Percentiles rank a stretch among this genome's conserved stretches.
phyloP scores from a whole-genome alignment of 2,113 vertebrate species.

The Plecotus auritus region DNA sequence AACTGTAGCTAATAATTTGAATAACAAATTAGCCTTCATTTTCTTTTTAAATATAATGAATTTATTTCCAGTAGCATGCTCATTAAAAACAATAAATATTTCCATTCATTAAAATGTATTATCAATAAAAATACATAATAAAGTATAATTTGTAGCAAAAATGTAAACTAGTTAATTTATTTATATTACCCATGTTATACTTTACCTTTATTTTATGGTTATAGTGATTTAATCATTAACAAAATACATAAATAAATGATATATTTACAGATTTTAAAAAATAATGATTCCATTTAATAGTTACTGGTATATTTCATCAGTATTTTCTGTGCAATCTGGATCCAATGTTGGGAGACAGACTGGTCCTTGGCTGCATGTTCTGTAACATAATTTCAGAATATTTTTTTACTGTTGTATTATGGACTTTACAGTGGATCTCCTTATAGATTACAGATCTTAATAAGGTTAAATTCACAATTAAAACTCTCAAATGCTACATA shows the following conservation, averaged over 20 bases:
- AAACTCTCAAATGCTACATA: not conserved
- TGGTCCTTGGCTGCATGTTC: slow-evolving; percentile 56
- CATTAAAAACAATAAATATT: slow-evolving; percentile 69
- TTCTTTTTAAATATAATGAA: slow-evolving; percentile 63
- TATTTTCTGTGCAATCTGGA: slow-evolving; percentile 74
- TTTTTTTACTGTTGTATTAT: not conserved
- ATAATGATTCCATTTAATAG: slow-evolving; percentile 36
- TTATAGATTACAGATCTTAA: not conserved
- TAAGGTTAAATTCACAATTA: not conserved
- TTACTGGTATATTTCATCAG: slow-evolving; percentile 60
- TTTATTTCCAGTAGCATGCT: slow-evolving; percentile 67
- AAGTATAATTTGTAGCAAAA: slow-evolving; percentile 65
- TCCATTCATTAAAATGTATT: slow-evolving; percentile 73
- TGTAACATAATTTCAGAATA: slow-evolving; percentile 69
- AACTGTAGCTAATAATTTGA: slow-evolving; percentile 63
- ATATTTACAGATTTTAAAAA: slow-evolving; percentile 46
- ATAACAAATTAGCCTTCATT: slow-evolving; percentile 71
- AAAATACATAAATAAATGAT: slow-evolving; percentile 40
- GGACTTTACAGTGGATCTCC: not conserved
- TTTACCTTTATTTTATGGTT: slow-evolving; percentile 67
- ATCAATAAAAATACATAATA: slow-evolving; percentile 73
- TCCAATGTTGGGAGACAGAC: slow-evolving; percentile 64
- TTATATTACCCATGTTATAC: slow-evolving; percentile 58
- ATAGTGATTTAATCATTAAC: slow-evolving; percentile 47
- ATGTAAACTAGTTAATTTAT: slow-evolving; percentile 65